A percentile compares a stretch with the other conserved stretches of the same genome.
These are phyloP conservation scores for Craseonycteris thonglongyai DNA, from an alignment of 2,113 vertebrate species.

Conservation along the genomic window DNA sequence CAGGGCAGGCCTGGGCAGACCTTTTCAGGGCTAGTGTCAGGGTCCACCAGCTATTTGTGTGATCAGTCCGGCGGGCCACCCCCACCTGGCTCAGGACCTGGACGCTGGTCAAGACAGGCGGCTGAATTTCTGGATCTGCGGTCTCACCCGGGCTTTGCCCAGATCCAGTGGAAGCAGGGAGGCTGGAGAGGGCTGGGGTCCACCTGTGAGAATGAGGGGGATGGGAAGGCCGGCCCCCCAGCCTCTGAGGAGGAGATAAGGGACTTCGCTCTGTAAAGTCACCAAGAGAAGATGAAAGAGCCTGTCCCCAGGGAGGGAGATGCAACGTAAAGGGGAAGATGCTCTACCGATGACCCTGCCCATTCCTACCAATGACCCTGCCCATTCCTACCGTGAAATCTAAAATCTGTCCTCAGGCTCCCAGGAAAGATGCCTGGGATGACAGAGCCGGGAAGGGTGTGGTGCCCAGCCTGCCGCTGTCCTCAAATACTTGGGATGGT, in stretches of 20 bases:
- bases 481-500: background rate
- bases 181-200: constrained; percentile 3
- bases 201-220: background rate
- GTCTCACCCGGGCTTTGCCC: background rate
- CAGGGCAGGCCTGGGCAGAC: too few relatives aligned
- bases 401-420: constrained; percentile 5
- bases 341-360: background rate
- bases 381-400: background rate
- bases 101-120: too few relatives aligned
- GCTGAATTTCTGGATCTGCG: background rate
- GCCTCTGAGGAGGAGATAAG: constrained; percentile 38
- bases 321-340: constrained; percentile 48
- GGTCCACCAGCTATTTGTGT: too few relatives aligned
- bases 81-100: too few relatives aligned
- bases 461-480: background rate
- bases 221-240: background rate
- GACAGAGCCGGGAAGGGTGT: background rate
- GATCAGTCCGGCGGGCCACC: too few relatives aligned
- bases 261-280: constrained; percentile 40
- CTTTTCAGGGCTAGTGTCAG: background rate
- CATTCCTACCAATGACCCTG: background rate
- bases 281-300: constrained; percentile 51
- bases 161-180: background rate
- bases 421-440: background rate
- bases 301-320: constrained; percentile 19